These are phyloP conservation scores for Eulemur mongoz DNA, from an alignment of 2,797 vertebrate species.

Conservation along the genomic window DNA sequence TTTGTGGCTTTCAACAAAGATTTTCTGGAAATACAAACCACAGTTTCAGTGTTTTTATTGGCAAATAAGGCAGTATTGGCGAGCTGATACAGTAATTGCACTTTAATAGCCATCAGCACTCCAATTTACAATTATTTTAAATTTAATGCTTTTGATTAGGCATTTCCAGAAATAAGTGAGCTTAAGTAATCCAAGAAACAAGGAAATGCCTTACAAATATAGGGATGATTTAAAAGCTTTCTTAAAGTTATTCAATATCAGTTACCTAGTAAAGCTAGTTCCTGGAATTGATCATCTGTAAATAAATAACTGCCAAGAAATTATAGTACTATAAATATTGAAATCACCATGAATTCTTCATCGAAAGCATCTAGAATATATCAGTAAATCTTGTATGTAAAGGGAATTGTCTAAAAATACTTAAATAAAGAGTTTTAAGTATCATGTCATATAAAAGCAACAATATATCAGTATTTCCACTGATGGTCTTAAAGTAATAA, in stretches of 20 bases:
- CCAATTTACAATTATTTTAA: constrained; percentile 65
- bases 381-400: not conserved
- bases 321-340: constrained; percentile 37
- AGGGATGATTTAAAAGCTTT: constrained; percentile 66
- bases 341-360: constrained; percentile 35
- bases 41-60: constrained; percentile 64
- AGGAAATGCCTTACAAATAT: constrained; percentile 64
- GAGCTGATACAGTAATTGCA: constrained; percentile 65
- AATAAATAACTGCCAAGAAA: constrained; percentile 60
- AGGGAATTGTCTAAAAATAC: not conserved
- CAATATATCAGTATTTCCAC: not conserved
- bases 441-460: not conserved
- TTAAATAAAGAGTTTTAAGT: not conserved
- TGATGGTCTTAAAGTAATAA: constrained; percentile 25
- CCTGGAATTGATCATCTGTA: constrained; percentile 64
- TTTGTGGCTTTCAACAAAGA: constrained; percentile 67
- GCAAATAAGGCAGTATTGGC: constrained; percentile 54
- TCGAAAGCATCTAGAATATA: not conserved
- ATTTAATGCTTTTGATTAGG: constrained; percentile 67
- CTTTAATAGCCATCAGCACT: constrained; percentile 52
- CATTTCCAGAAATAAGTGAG: constrained; percentile 70
- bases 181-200: constrained; percentile 72
- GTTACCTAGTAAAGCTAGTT: constrained; percentile 64
- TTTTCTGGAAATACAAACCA: constrained; percentile 71
- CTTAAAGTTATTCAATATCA: constrained; percentile 65